Percentiles rank a stretch among this genome's conserved stretches.
Conservation (phyloP, 2,797 vertebrate species). For the Threskiornis aethiopicus region DNA sequence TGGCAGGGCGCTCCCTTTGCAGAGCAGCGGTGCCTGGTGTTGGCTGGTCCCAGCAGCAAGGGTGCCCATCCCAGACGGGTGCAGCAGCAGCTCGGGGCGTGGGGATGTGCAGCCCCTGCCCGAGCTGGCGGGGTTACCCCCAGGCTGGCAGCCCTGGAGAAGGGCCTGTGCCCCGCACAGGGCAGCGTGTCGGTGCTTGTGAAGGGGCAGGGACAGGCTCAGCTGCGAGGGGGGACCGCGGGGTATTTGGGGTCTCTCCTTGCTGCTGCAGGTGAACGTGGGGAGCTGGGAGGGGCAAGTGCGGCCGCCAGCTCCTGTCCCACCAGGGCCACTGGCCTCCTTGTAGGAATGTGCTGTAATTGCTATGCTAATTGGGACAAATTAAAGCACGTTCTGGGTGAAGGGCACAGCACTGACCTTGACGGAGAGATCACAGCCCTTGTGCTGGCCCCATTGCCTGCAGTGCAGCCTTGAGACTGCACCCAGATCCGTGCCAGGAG, state of each 20-base stretch:
- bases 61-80: not conserved
- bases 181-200: accelerated
- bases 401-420: not conserved
- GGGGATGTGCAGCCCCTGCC: accelerated
- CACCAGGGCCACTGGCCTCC: constrained; percentile 36
- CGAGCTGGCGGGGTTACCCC: not conserved
- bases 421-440: constrained; percentile 5
- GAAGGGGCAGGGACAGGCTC: not conserved
- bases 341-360: constrained; percentile 19
- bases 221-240: not conserved
- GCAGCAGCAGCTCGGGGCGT: not conserved
- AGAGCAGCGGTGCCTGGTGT: not conserved
- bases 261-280: not conserved
- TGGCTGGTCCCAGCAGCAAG: accelerated
- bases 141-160: not conserved
- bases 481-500: not conserved
- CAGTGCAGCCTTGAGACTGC: not conserved
- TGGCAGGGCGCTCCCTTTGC: not conserved
- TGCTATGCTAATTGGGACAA: constrained; percentile 49
- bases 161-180: accelerated
- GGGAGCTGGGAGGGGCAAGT: not conserved
- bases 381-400: not conserved
- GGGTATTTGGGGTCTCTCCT: not conserved
- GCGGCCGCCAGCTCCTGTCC: not conserved
- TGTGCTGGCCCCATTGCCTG: not conserved